Base-by-base conservation (phyloP, 2,797 vertebrate species). In the Gadopsis marmoratus region DNA sequence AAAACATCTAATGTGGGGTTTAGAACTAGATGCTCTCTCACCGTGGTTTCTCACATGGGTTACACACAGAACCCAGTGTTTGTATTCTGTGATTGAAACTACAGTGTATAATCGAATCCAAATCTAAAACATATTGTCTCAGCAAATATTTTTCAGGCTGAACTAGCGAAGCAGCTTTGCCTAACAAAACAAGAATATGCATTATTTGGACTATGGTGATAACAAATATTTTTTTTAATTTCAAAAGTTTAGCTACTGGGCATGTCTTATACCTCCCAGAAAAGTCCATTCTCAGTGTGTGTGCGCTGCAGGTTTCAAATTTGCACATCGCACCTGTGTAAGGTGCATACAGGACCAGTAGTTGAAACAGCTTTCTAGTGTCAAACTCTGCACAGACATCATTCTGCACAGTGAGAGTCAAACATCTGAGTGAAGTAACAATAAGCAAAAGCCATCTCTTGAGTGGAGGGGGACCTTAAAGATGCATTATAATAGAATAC, bases 311-410 rank as follows among this genome's bases (percentile, higher is more conserved):
- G 23, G 39, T 62, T 72, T 75, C 19, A 56, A 47, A 16, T 65
- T 47, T 71, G 13, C 35, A 71, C 35, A 58, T 51, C 48, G 29
- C 2, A 39, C 29, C 31, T 63, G 9, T 67, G 21, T 29, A 50
- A 59, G 19, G 55, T 77, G 21, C 11, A 58, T 43, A 62, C 50
- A 1, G 16, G 31, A 60, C 11, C 21, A 10, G 5, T 11, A 29
- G 55, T 55, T 37, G 47, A 51, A 70, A 45, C 59, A 83, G 48
- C 56, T 13, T 41, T 78, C 33, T 54, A 13, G 29, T 68, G 64
- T 76, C 62, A 64, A 54, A 73, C 26, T 35, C 43, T n/a, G 23
- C 14, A 10, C 56, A 4, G 37, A 33, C 31, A 64, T 64, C 43
- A 51, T 45, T 71, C 47, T 43, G 31, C 31, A 54, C 37, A 60